Base-by-base conservation (phyloP, 2,888 invertebrate genomes). In the Drosophila fulvimacula region DNA sequence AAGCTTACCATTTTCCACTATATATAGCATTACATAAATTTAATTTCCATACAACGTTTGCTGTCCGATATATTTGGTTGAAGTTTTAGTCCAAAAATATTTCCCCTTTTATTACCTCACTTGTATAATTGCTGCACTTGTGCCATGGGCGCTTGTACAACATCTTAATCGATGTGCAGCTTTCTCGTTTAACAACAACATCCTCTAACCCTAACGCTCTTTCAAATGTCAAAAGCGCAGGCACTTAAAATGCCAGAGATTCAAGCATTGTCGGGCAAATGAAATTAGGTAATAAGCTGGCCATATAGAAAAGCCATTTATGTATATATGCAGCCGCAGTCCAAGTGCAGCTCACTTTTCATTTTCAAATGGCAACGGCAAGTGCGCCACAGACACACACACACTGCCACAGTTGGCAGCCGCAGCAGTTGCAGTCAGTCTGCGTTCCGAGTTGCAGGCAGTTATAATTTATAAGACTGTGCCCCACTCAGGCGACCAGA, bases 321-420 rank as follows among this genome's bases (percentile, higher is more conserved):
- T 64, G 63, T 63, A 32, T 32, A 65, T 64, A 38, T 38, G 38
- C 36, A 52, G 60, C 34, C 55, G 32, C 61, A 67, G 59, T 73
- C 85, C 83, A 75, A 78, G 77, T 81, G 82, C 81, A 80, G 72
- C 78, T 82, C 84, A 86, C 86, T 86, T 86, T 84, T 82, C 84
- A 84, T 88, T 88, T 84, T 65, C 81, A 88, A 88, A 82, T 81
- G 88, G 87, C 86, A 79, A 84, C 74, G 79, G 86, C 86, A 88
- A 88, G 88, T 86, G 86, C 84, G 79, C 71, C 73, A 64, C 87
- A 73, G 63, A 51, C 36, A 24, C n/a, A 36, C 36, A 24, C 32
- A 49, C 49, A 49, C 69, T 68, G 52, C 57, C 62, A 49, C 48
- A 58, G 48, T 41, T 48, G 41, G 41, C 68, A 66, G 51, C 34